These are phyloP conservation scores for Agrilus biguttatus DNA, from an alignment of 2,888 invertebrate species.

Conservation along the genomic window DNA sequence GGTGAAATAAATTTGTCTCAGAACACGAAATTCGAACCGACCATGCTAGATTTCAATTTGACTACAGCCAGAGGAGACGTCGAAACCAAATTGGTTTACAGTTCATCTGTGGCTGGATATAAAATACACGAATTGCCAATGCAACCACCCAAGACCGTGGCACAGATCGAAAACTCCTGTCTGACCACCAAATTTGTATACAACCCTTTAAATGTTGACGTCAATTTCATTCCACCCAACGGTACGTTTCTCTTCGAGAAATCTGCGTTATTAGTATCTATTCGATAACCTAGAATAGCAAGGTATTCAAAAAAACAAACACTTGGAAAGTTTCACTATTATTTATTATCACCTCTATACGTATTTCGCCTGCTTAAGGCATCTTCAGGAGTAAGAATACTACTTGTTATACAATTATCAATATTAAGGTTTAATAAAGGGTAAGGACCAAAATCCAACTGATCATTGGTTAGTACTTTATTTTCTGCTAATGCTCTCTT, in stretches of 20 bases:
- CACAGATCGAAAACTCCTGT: constrained; percentile 40
- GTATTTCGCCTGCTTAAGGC: no score
- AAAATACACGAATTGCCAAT: constrained; percentile 59
- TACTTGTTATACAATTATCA: no score
- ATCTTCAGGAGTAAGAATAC: no score
- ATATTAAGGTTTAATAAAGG: no score
- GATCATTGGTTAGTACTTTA: no score
- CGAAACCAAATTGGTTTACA: constrained; percentile 57
- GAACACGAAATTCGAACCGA: constrained; percentile 71
- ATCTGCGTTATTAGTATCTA: not conserved
- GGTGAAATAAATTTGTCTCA: constrained; percentile 68
- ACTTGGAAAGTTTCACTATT: no score
- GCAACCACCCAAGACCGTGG: constrained; percentile 35
- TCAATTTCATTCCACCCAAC: constrained; percentile 47
- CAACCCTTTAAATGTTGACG: constrained; percentile 54
- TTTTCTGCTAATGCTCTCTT: no score
- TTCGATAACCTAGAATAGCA: no score
- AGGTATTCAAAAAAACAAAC: no score
- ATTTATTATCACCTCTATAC: no score
- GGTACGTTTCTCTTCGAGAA: constrained; percentile 32
- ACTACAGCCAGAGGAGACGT: constrained; percentile 49
- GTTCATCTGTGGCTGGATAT: constrained; percentile 56
- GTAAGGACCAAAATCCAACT: no score
- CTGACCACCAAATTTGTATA: constrained; percentile 57
- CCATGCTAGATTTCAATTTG: constrained; percentile 60